Conservation (phyloP, 2,797 vertebrate genomes). For the Pagetopsis macropterus region DNA sequence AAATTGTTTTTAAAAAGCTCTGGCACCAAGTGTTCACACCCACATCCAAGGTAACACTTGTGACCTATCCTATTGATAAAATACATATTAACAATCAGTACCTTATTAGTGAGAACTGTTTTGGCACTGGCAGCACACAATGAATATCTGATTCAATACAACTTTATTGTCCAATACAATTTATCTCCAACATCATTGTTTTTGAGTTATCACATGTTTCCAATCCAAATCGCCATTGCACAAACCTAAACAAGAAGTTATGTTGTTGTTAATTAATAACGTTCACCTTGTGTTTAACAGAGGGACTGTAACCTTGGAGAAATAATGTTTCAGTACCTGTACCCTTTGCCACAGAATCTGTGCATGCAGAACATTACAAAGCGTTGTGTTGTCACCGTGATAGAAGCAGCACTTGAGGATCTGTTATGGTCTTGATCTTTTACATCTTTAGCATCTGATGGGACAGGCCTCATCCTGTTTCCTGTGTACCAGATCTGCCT, state of each 20-base stretch:
- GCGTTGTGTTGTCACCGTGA: neutral
- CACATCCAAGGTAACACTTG: neutral
- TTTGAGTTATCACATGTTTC: too few relatives aligned
- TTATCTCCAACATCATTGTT: too few relatives aligned
- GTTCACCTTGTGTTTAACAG: neutral
- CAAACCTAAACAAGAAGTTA: too few relatives aligned
- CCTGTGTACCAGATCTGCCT: slow-evolving; percentile 17
- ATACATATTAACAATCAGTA: neutral
- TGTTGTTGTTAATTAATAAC: neutral
- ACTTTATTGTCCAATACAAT: too few relatives aligned
- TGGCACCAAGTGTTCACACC: neutral
- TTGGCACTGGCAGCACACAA: too few relatives aligned
- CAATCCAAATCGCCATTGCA: too few relatives aligned
- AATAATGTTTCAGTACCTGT: neutral
- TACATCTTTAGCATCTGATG: slow-evolving; percentile 4
- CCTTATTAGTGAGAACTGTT: too few relatives aligned
- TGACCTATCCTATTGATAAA: neutral
- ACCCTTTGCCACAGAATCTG: neutral
- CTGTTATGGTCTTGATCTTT: slow-evolving; percentile 15
- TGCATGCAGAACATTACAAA: neutral
- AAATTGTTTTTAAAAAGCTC: neutral
- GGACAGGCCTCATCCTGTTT: slow-evolving; percentile 13
- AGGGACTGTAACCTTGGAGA: neutral
- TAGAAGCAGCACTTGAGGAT: neutral
- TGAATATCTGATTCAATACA: too few relatives aligned